Base-by-base conservation (phyloP, 2,113 vertebrate genomes). In the Probosciger aterrimus region DNA sequence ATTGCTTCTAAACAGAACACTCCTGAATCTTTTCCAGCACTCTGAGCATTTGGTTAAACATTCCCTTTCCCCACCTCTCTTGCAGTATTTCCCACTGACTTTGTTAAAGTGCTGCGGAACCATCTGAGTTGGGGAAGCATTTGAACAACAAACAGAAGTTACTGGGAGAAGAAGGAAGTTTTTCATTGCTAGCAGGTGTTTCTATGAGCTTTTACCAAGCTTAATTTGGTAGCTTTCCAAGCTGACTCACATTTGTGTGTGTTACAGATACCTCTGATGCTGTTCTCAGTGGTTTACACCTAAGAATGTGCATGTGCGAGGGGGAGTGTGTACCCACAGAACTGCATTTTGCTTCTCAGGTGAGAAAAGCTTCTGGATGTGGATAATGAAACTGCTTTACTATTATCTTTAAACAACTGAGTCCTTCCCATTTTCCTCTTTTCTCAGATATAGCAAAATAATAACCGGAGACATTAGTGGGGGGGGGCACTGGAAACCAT, bases 391-490 rank as follows among this genome's bases (percentile, higher is more conserved):
- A 96, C 90, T 76, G 91, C 69, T 77, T 25, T 84, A 53, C 60
- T 81, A 75, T 75, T 90, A 95, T 62, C 91, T 97, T 89, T 89
- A 95, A 96, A 93, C 81, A 95, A 94, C 87, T 12, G 3, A 88
- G 65, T 74, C 86, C 82, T 90, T 82, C 94, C 75, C 70, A 43
- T 93, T 97, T 95, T 93, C 92, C 93, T 96, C 82, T 97, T 97
- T 96, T 93, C 94, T 96, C 91, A 97, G 90, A 96, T 94, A 92
- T 50, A 95, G 49, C 86, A 93, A 96, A 95, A 97, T 83, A 97
- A 97, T 95, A 97, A 96, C 95, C 27, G 3, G 49, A 47, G 86
- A 85, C 77, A 95, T 91, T 93, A 88, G 92, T 46, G 79, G 81
- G 82, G 77, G 77, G 93, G 39, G 14, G 55, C 1, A 5, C 62